phyloP scores from a whole-genome alignment of 2,113 vertebrate genomes.

The Megaleporinus macrocephalus region DNA sequence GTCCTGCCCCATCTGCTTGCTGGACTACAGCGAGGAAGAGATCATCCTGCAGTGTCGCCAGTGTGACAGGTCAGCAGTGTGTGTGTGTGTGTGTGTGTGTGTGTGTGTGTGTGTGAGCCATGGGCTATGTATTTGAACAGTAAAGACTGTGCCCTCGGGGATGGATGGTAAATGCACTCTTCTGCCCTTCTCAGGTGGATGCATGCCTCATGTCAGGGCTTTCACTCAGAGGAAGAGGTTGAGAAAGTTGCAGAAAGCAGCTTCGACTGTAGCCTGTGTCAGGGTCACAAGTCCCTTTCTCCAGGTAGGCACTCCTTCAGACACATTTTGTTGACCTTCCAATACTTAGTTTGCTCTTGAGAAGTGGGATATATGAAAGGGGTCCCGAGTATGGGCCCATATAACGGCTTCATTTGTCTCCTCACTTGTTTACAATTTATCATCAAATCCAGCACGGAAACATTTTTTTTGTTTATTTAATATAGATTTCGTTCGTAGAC shows the following conservation, averaged over 20 bases:
- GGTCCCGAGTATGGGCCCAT: too few relatives aligned
- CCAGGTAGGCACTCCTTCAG: slow-evolving; percentile 76
- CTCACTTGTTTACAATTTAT: too few relatives aligned
- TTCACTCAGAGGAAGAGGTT: slow-evolving; percentile 93
- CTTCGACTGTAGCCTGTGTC: slow-evolving; percentile 96
- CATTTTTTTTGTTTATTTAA: too few relatives aligned
- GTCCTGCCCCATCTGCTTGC: slow-evolving; percentile 87
- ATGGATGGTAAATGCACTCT: background rate
- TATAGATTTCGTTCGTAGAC: too few relatives aligned
- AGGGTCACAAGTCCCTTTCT: slow-evolving; percentile 83
- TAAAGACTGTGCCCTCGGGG: background rate
- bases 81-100: slow-evolving; percentile 20
- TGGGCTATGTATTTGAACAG: background rate
- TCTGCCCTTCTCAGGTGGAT: slow-evolving; percentile 84
- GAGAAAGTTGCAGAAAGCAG: slow-evolving; percentile 90
- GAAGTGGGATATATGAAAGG: too few relatives aligned
- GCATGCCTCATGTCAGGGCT: slow-evolving; percentile 94
- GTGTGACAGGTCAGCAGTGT: slow-evolving; percentile 86
- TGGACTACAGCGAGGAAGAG: slow-evolving; percentile 90
- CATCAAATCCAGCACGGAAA: too few relatives aligned
- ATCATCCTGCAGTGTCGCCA: slow-evolving; percentile 94
- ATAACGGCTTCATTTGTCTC: too few relatives aligned
- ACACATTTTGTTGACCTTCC: too few relatives aligned
- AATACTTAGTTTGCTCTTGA: too few relatives aligned
- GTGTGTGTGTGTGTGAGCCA: background rate